Conservation (phyloP, 2,113 vertebrate genomes). For the Stomatorhinus ivindoensis region DNA sequence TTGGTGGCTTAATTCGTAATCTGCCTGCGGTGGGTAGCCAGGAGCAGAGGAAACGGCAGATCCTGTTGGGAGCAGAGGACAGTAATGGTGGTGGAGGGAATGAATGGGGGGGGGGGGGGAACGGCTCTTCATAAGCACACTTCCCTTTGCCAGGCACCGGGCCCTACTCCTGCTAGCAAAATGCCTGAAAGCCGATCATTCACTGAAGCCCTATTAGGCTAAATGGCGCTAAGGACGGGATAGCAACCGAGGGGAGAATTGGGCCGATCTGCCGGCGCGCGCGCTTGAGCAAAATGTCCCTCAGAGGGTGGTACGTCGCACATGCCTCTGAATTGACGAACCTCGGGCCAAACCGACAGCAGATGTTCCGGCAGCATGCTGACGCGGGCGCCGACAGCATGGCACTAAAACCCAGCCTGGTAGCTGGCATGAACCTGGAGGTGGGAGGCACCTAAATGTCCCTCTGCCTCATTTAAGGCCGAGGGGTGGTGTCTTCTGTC, state of each 20-base stretch:
- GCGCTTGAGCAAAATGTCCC: constrained; percentile 83
- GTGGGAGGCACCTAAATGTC: constrained; percentile 1
- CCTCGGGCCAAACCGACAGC: constrained; percentile 72
- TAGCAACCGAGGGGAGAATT: constrained; percentile 92
- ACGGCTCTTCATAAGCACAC: constrained; percentile 41
- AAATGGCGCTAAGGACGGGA: constrained; percentile 86
- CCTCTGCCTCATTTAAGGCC: constrained; percentile 8
- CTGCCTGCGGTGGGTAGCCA: constrained; percentile 67
- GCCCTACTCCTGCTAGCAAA: constrained; percentile 75
- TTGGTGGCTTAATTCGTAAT: constrained; percentile 70
- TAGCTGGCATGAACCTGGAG: background rate
- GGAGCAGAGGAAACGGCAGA: constrained; percentile 66
- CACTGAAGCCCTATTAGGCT: constrained; percentile 83
- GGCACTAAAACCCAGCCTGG: constrained; percentile 52
- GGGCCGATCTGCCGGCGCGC: constrained; percentile 75
- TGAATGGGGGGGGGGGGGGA: background rate
- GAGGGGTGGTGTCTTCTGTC: background rate
- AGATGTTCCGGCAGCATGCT: constrained; percentile 76
- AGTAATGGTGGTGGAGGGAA: background rate
- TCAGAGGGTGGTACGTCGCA: constrained; percentile 66
- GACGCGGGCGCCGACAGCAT: constrained; percentile 75
- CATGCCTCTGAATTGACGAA: constrained; percentile 75
- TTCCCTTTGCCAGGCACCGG: constrained; percentile 70
- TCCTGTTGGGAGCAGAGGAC: constrained; percentile 70
- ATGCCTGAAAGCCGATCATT: constrained; percentile 81